Evolutionary conservation across 2,888 invertebrate genomes (phyloP).

Genomic region (Orthosia incerta): DNA sequence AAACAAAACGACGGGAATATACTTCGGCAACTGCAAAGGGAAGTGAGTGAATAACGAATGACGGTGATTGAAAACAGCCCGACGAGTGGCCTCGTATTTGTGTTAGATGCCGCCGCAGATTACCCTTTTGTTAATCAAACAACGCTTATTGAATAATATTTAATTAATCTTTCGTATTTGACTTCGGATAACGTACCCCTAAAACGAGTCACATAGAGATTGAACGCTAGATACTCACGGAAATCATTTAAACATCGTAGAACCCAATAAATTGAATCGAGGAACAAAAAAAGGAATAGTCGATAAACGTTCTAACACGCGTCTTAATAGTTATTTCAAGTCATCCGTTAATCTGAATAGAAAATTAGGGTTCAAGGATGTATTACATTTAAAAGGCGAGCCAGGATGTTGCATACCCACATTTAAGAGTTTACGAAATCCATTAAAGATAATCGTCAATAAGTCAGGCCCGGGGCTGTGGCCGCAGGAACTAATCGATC

Average conservation of each 20-base stretch:
- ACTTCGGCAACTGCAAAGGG: slow-evolving; percentile 89
- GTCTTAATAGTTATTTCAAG: slow-evolving; percentile 74
- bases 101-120: slow-evolving; percentile 90
- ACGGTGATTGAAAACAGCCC: slow-evolving; percentile 88
- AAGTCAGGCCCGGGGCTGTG: slow-evolving; percentile 81
- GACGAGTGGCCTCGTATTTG: slow-evolving; percentile 86
- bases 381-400: slow-evolving; percentile 77
- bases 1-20: slow-evolving; percentile 86
- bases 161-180: slow-evolving; percentile 89
- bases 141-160: slow-evolving; percentile 89
- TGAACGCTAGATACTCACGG: slow-evolving; percentile 65
- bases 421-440: slow-evolving; percentile 86
- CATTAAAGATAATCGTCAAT: slow-evolving; percentile 89
- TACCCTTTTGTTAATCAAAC: slow-evolving; percentile 90
- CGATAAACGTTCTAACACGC: slow-evolving; percentile 71
- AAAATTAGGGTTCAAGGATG: slow-evolving; percentile 80
- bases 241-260: slow-evolving; percentile 65
- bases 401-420: slow-evolving; percentile 81
- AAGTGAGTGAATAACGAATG: slow-evolving; percentile 90
- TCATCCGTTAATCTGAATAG: slow-evolving; percentile 78
- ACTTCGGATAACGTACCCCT: slow-evolving; percentile 79
- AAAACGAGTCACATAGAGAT: slow-evolving; percentile 67
- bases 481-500: slow-evolving; percentile 88
- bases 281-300: slow-evolving; percentile 38
- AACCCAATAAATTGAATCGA: slow-evolving; percentile 55